Evolutionary conservation across 2,113 vertebrate species (phyloP).

Genomic region (Ceyx melanurus): DNA sequence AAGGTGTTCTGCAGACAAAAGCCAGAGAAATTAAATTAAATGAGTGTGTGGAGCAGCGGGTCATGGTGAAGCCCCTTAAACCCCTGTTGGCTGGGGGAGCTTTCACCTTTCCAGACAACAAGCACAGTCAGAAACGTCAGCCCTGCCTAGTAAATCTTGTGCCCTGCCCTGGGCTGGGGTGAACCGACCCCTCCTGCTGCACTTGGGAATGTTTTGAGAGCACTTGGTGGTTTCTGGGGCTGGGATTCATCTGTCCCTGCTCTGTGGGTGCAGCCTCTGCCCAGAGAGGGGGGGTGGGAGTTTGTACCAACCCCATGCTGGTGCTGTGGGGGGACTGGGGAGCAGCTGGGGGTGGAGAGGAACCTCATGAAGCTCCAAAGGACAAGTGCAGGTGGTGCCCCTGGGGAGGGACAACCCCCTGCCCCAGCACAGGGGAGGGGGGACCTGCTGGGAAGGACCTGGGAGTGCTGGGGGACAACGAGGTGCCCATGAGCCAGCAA

Average conservation of each 20-base stretch:
- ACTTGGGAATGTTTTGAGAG: accelerated
- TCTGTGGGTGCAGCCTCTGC: too few species aligned
- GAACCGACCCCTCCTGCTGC: not conserved
- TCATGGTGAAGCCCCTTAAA: not conserved
- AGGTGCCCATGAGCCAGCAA: not conserved
- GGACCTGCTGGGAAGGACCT: not conserved
- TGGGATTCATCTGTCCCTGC: not conserved
- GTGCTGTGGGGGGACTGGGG: accelerated
- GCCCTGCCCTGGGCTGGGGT: accelerated
- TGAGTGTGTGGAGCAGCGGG: not conserved
- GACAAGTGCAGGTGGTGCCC: not conserved
- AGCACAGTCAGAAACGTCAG: not conserved
- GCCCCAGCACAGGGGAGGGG: not conserved
- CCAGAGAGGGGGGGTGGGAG: not conserved
- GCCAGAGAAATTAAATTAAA: not conserved
- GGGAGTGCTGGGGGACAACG: not conserved
- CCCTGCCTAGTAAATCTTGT: not conserved
- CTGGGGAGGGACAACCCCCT: not conserved
- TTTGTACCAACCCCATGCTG: too few species aligned
- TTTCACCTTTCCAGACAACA: not conserved
- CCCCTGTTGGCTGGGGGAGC: accelerated
- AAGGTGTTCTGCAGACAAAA: constrained; percentile 26
- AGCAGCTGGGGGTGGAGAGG: not conserved
- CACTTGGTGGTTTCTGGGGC: accelerated
- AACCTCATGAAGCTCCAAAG: not conserved